A percentile compares a stretch with the other conserved stretches of the same genome.
phyloP scores from a whole-genome alignment of 2,888 invertebrate species.

The Drosophila multiciliata region DNA sequence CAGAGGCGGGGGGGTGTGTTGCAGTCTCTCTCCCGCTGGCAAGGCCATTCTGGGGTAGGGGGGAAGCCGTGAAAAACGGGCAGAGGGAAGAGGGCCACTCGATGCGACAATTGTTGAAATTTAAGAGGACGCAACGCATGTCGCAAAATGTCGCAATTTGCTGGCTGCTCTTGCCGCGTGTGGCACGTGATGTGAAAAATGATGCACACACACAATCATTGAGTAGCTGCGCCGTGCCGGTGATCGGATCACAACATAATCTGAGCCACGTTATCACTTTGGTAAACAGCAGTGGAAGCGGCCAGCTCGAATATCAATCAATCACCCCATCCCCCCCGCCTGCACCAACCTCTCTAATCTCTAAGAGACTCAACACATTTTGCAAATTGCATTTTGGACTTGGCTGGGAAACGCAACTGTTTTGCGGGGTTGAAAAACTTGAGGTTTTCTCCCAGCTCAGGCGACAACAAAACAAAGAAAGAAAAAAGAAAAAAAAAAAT shows the following conservation, averaged over 20 bases:
- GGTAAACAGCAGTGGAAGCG: slow-evolving; percentile 61
- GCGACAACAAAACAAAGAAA: slow-evolving; percentile 9
- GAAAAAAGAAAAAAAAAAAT: background rate
- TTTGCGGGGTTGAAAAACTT: slow-evolving; percentile 35
- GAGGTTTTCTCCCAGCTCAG: slow-evolving; percentile 3
- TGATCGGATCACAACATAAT: slow-evolving; percentile 81
- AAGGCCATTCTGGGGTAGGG: background rate
- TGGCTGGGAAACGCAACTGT: slow-evolving; percentile 34
- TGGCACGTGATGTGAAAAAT: slow-evolving; percentile 81
- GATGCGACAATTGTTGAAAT: slow-evolving; percentile 72
- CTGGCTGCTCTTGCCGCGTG: slow-evolving; percentile 64
- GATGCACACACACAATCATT: slow-evolving; percentile 50
- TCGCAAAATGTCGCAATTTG: slow-evolving; percentile 77
- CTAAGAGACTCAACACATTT: slow-evolving; percentile 66
- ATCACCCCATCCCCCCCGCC: slow-evolving; percentile 44
- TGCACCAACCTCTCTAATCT: slow-evolving; percentile 40
- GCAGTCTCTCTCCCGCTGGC: slow-evolving; percentile 30
- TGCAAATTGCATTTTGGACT: slow-evolving; percentile 58
- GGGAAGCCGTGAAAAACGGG: slow-evolving; percentile 1
- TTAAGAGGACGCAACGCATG: slow-evolving; percentile 76
- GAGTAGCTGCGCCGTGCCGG: slow-evolving; percentile 27
- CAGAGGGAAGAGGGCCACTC: slow-evolving; percentile 23
- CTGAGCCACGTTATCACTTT: slow-evolving; percentile 79
- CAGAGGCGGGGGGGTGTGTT: slow-evolving; percentile 2
- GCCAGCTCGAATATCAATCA: slow-evolving; percentile 74